Evolutionary conservation across 2,113 vertebrate species (phyloP).

Genomic region (Coracopsis vasa): DNA sequence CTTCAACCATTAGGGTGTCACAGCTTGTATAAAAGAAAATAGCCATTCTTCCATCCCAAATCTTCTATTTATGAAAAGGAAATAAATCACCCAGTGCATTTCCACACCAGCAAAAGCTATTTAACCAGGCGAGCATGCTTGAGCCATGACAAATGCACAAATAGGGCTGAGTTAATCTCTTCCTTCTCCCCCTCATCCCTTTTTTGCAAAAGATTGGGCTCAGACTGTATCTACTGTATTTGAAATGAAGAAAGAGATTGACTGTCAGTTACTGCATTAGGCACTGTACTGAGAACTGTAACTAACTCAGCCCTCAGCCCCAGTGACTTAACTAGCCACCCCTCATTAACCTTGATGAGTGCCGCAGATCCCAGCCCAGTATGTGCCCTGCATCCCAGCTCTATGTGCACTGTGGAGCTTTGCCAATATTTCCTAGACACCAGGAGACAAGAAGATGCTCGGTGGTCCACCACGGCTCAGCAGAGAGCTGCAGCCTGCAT

Average conservation of each 20-base stretch:
- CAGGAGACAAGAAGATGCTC: not conserved
- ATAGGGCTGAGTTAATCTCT: constrained; percentile 44
- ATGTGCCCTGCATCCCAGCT: not conserved
- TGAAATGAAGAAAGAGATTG: constrained; percentile 37
- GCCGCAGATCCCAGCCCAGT: not conserved
- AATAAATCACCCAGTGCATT: constrained; percentile 48
- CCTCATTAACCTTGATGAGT: constrained; percentile 35
- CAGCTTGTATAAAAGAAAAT: constrained; percentile 40
- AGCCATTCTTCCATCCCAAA: constrained; percentile 47
- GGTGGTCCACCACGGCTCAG: not conserved
- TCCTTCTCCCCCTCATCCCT: constrained; percentile 1
- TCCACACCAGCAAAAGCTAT: constrained; percentile 53
- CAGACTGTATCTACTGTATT: not conserved
- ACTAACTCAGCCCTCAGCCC: not conserved
- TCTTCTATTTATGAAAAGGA: constrained; percentile 60
- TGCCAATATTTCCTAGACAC: not conserved
- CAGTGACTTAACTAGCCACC: constrained; percentile 31
- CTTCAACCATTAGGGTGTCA: not conserved
- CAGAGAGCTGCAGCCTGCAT: not conserved
- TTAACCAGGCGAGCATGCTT: constrained; percentile 32
- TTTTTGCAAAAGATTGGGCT: constrained; percentile 34
- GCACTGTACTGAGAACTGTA: not conserved
- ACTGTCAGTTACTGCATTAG: constrained; percentile 42
- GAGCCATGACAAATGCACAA: constrained; percentile 49
- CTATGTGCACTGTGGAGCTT: not conserved